A percentile compares a stretch with the other conserved stretches of the same genome.
Conservation (phyloP, 2,888 invertebrate genomes). For the Hydropsyche betteni region DNA sequence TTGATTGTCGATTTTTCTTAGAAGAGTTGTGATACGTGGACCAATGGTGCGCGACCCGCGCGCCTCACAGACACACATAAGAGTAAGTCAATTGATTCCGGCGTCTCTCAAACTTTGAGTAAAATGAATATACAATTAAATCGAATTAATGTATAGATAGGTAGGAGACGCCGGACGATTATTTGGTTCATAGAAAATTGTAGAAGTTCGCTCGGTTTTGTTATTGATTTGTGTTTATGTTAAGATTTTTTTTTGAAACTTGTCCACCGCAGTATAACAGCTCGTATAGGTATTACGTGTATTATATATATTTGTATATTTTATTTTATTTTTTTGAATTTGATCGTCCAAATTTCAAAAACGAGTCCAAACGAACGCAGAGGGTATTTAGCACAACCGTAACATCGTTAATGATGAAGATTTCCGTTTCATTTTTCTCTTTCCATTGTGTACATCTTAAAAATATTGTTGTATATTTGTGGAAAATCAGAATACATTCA, state of each 20-base stretch:
- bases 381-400: slow-evolving; percentile 16
- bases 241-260: not conserved
- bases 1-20: slow-evolving; percentile 33
- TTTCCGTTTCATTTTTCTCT: too few relatives aligned
- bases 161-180: too few relatives aligned
- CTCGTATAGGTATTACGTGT: slow-evolving; percentile 15
- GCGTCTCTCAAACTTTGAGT: not conserved
- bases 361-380: slow-evolving; percentile 13
- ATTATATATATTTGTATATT: not conserved
- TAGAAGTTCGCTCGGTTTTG: too few relatives aligned
- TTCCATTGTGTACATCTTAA: not conserved
- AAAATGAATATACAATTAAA: slow-evolving; percentile 8
- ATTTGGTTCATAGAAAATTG: not conserved
- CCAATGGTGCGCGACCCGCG: slow-evolving; percentile 41
- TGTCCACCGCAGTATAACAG: slow-evolving; percentile 21
- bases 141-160: not conserved
- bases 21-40: slow-evolving; percentile 48
- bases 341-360: not conserved
- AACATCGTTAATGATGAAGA: too few relatives aligned
- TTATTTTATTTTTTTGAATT: too few relatives aligned
- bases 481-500: slow-evolving; percentile 21
- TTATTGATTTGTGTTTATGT: too few relatives aligned
- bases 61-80: too few relatives aligned
- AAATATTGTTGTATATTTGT: slow-evolving; percentile 22
- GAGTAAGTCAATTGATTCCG: too few relatives aligned